Base-by-base conservation (phyloP, 2,888 invertebrate genomes). In the Volucella inanis region DNA sequence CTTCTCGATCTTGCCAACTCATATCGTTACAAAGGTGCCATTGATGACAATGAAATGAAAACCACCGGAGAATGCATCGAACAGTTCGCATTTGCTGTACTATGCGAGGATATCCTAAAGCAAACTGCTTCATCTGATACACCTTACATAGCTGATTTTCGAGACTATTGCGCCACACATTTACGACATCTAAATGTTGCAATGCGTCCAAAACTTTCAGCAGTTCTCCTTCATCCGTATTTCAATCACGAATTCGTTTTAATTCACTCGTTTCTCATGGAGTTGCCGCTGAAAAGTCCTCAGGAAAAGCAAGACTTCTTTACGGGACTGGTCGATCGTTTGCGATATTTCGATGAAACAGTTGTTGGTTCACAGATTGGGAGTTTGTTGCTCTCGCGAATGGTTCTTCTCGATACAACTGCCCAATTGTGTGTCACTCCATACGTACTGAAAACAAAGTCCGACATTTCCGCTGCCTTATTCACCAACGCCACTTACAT, bases 221-320 rank as follows among this genome's bases (percentile, higher is more conserved):
- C 94, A 22, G 92, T 96, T 41, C 92, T 96, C 2, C 92, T 94
- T 67, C 96, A 97, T 92, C 94, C 94, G 57, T 96, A 96, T 91
- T 97, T 96, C 90, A 96, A 95, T 88, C 97, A 97, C 90, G 96
- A 97, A 89, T 97, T 98, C 90, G 95, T 98, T 82, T 93, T 94
- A 22, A 96, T 98, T 87, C 95, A 97, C 90, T 95, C 96, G 87
- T 98, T 97, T 92, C 93, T 98, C 0, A 95, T 95, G 88, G 96
- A 97, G 90, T 92, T 98, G 68, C 96, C 98, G 0, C 90, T 98
- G 47, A 97, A 98, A 91, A 93, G 93, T 75, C 95, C 95, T 88
- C 93, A 93, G 67, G 97, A 97, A 88, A 97, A 96, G 90, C 93
- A 94, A 87, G 92, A 94, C 74, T 98, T 98, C 91, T 98, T 98